Evolutionary conservation across 2,797 vertebrate genomes (phyloP).

Genomic region (Loriculus beryllinus): DNA sequence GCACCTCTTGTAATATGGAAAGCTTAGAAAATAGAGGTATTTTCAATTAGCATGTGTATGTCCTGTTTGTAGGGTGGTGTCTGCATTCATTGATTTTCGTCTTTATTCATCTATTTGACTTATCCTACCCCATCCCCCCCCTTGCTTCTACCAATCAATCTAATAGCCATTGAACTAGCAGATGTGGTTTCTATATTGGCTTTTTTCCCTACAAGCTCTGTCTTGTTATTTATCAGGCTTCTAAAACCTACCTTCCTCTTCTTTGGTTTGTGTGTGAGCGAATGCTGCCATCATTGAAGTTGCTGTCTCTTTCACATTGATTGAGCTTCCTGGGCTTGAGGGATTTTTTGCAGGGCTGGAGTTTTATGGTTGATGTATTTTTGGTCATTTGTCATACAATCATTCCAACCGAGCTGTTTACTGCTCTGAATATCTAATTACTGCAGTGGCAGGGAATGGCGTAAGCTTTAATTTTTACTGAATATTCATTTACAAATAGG

Average conservation of each 20-base stretch:
- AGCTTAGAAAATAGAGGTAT: not conserved
- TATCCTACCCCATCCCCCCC: not conserved
- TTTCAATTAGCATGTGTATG: not conserved
- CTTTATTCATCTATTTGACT: not conserved
- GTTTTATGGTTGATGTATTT: constrained; percentile 73
- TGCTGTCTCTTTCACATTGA: constrained; percentile 60
- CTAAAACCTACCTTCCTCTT: not conserved
- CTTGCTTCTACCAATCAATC: not conserved
- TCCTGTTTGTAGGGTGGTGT: not conserved
- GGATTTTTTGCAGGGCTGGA: constrained; percentile 63
- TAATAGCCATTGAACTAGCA: not conserved
- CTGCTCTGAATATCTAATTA: constrained; percentile 78
- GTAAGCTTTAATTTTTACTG: not conserved
- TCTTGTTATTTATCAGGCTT: not conserved
- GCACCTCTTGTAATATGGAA: not conserved
- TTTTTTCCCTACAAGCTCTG: not conserved
- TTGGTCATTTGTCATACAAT: constrained; percentile 80
- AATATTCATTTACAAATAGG: not conserved
- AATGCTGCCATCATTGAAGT: not conserved
- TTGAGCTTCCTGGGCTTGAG: constrained; percentile 73
- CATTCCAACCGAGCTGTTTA: constrained; percentile 70
- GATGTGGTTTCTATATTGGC: not conserved
- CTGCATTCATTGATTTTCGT: not conserved
- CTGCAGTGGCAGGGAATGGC: constrained; percentile 13
- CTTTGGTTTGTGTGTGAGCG: not conserved